Base-by-base conservation (phyloP, 2,797 vertebrate species). In the Triplophysa yarkandensis region DNA sequence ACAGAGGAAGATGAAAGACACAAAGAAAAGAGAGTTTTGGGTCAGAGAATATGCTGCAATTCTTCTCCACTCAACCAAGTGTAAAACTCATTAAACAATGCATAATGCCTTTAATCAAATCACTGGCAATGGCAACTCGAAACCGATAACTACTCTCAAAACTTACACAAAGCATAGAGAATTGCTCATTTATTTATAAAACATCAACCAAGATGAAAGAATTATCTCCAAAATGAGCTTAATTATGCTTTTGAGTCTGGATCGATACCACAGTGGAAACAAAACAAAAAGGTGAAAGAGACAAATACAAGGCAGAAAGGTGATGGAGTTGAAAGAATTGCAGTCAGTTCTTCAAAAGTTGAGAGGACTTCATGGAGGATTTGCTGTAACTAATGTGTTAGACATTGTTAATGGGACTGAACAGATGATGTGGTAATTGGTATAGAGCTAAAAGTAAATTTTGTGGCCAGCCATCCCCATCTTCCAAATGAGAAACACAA, bases 81-180 rank as follows among this genome's bases (percentile, higher is more conserved):
- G 97, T 95, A 96, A 97, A 98, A 95, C 94, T 98, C 95, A 98
- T 98, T 97, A 98, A 95, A 95, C 93, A 95, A 95, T 93, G 94
- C 93, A 93, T 95, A 95, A 97, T 95, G 95, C 93, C 93, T 92
- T 94, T 97, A 97, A 98, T 97, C 94, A 95, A 93, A 93, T 98
- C 96, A 95, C 97, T 96, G 94, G 93, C 92, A 84, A 84, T 83
- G 82, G 87, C 86, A 88, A 87, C 87, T 87, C 82, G 82, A 87
- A 87, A 90, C 85, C 85, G 88, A 89, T 86, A 84, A 88, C 86
- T 85, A 84, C 85, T 84, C 89, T 89, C 87, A 86, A 89, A 92
- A 91, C 88, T 89, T 90, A 88, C 88, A 90, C 84, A 91, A 87
- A 90, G 90, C 91, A 86, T 90, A 89, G 85, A 84, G 78, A 91